These are phyloP conservation scores for Ctenicera cuprea DNA, from an alignment of 2,888 invertebrate genomes.

Conservation along the genomic window DNA sequence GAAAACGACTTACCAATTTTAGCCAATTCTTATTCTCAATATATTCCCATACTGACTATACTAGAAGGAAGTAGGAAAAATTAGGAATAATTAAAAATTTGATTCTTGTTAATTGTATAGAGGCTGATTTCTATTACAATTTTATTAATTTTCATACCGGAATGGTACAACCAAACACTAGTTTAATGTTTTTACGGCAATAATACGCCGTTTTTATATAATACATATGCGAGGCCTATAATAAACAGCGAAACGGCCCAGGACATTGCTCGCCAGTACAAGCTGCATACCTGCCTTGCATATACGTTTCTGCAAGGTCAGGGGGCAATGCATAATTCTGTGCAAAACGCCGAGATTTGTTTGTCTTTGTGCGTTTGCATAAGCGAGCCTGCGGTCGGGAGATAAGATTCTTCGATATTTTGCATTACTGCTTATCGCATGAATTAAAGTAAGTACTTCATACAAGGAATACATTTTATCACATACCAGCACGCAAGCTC, in stretches of 20 bases:
- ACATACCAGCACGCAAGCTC: not conserved
- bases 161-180: too few species aligned
- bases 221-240: not conserved
- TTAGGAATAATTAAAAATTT: too few species aligned
- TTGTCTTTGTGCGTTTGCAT: slow-evolving; percentile 46
- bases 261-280: slow-evolving; percentile 32
- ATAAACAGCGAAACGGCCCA: not conserved
- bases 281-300: slow-evolving; percentile 3
- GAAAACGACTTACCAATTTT: too few species aligned
- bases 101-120: too few species aligned
- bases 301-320: slow-evolving; percentile 24
- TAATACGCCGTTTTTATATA: not conserved
- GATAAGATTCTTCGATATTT: slow-evolving; percentile 46
- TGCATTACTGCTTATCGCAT: slow-evolving; percentile 32
- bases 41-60: too few species aligned
- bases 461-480: not conserved
- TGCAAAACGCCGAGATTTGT: slow-evolving; percentile 44
- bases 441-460: slow-evolving; percentile 38
- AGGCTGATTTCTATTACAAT: too few species aligned
- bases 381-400: slow-evolving; percentile 7
- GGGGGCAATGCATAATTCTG: slow-evolving; percentile 41
- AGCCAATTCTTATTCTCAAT: too few species aligned
- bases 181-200: too few species aligned
- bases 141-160: too few species aligned
- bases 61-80: too few species aligned